These are phyloP conservation scores for Tromatobia lineatoria DNA, from an alignment of 2,888 invertebrate species.

Conservation along the genomic window DNA sequence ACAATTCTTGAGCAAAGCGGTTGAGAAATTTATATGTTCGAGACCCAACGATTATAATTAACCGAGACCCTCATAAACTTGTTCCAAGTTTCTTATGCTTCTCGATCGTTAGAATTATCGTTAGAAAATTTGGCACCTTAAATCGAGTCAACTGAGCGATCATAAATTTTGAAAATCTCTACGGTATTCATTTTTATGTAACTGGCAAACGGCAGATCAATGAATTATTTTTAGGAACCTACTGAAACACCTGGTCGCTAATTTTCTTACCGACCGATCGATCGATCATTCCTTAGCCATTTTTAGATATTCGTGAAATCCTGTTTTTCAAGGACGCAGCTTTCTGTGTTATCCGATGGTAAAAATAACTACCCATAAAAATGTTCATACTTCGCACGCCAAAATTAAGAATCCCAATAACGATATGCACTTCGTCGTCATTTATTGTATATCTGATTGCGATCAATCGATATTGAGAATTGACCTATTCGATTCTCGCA, in stretches of 20 bases:
- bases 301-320: conserved; percentile 56
- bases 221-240: conserved; percentile 20
- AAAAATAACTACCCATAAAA: too few species aligned
- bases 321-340: conserved; percentile 9
- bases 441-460: too few species aligned
- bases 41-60: conserved; percentile 11
- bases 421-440: too few species aligned
- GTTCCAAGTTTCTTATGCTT: not conserved
- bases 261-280: conserved; percentile 32
- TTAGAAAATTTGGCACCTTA: conserved; percentile 26
- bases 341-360: conserved; percentile 8
- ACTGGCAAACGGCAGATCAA: conserved; percentile 12
- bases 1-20: not conserved
- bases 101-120: too few species aligned
- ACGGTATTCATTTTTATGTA: not conserved
- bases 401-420: too few species aligned
- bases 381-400: too few species aligned
- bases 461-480: too few species aligned
- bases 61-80: conserved; percentile 16
- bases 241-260: conserved; percentile 11
- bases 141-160: not conserved
- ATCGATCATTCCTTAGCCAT: conserved; percentile 55
- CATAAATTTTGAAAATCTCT: conserved; percentile 7
- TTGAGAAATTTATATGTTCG: not conserved
- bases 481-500: too few species aligned